Evolutionary conservation across 1,140 invertebrate genomes (phyloP).

Genomic region (Delia radicum): DNA sequence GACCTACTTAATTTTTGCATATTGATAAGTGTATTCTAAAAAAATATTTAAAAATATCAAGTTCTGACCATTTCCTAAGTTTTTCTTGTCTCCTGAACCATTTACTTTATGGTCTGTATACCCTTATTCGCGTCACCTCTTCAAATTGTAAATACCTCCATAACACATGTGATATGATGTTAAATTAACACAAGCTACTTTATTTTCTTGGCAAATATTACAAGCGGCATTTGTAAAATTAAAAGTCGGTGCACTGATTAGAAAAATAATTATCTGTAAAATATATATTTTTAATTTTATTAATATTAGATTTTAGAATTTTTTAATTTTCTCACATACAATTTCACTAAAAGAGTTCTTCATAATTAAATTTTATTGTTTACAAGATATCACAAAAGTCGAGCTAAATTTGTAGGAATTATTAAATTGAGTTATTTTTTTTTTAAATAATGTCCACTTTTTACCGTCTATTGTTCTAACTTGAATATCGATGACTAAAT

Average conservation of each 20-base stretch:
- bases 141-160: constrained; percentile 30
- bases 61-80: no score
- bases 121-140: no score
- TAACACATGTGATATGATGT: constrained; percentile 46
- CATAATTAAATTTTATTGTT: background rate
- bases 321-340: background rate
- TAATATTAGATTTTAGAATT: no score
- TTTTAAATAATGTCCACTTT: background rate
- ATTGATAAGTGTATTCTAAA: background rate
- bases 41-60: background rate
- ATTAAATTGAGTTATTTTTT: no score
- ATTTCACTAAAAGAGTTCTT: background rate
- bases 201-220: constrained; percentile 46
- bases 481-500: background rate
- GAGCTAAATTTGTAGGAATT: no score
- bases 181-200: constrained; percentile 44
- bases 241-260: background rate
- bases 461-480: background rate
- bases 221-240: constrained; percentile 25
- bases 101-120: no score
- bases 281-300: background rate
- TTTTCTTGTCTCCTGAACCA: no score
- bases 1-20: no score
- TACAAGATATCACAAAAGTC: no score
- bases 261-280: background rate